Base-by-base conservation (phyloP, 1,140 invertebrate species). In the Drosophila arizonae region DNA sequence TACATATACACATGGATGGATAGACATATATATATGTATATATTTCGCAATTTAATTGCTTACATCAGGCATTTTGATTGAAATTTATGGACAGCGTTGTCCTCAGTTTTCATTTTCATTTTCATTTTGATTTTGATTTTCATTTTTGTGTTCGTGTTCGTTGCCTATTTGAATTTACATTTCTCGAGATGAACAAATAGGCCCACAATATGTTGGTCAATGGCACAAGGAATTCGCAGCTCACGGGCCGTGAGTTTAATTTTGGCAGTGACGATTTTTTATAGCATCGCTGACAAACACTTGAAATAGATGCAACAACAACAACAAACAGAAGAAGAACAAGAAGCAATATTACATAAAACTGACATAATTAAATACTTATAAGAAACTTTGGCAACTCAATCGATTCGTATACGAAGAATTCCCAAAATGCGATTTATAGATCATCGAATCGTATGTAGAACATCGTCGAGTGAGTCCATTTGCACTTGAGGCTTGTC, bases 11-110 rank as follows among this genome's bases (percentile, higher is more conserved):
- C 36, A 36, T 36, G 9, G 1, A 36, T 36, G 8, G 9, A 36
- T 36, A 39, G 2, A 39, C 1, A 36, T 36, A 36, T 36, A 36
- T 11, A 11, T 39, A 39, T 0, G 11, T 39, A 39, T 13, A 39
- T 4, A 8, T 86, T 82, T 77, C 55, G 68, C 84, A 79, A 86
- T 86, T 86, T 88, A 87, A 86, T 86, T 87, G 84, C 84, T 82
- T 77, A 72, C 54, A 68, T 77, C 76, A 58, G 63, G 57, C 65
- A 77, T 74, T 86, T 87, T 82, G 79, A 82, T 86, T 79, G 76
- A 82, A 77, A 86, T 86, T 86, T 87, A 86, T 86, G 69, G 79
- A 45, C 76, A 67, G 75, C 69, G 74, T 69, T 88, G 82, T 86
- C 82, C 82, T 77, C 76, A 33, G 82, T 87, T 75, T 56, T 46